A percentile compares a stretch with the other conserved stretches of the same genome.
These are phyloP conservation scores for Toxotes lorentzi DNA, from an alignment of 2,797 vertebrate species.

Conservation along the genomic window DNA sequence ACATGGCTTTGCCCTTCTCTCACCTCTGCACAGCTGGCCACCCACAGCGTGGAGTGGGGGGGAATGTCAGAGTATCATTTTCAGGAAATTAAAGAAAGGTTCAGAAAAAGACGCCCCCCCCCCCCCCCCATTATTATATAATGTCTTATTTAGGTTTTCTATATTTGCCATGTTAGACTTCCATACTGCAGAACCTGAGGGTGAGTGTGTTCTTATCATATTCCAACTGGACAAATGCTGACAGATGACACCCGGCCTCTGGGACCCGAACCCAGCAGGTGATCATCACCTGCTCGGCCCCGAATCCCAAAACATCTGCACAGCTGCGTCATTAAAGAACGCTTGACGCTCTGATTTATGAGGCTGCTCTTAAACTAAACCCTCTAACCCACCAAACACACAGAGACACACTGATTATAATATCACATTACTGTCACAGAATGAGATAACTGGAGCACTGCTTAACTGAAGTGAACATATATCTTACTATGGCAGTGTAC, in stretches of 20 bases:
- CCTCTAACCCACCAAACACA: constrained; percentile 16
- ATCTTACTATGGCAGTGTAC: background rate
- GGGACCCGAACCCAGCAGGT: constrained; percentile 38
- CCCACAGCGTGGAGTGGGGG: too few species aligned
- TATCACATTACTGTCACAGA: constrained; percentile 40
- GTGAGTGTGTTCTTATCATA: background rate
- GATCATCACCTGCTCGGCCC: constrained; percentile 11
- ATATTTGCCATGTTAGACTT: background rate
- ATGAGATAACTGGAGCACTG: constrained; percentile 38
- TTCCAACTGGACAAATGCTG: constrained; percentile 21
- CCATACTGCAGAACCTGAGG: background rate
- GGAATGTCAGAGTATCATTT: too few species aligned
- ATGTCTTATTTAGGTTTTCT: background rate
- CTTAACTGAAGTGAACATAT: constrained; percentile 18
- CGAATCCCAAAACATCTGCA: constrained; percentile 20
- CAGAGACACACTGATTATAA: background rate
- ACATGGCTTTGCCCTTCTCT: too few species aligned
- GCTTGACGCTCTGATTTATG: constrained; percentile 42
- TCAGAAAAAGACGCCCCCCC: too few species aligned
- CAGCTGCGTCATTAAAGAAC: constrained; percentile 39
- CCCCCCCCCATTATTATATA: background rate
- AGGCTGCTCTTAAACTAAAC: constrained; percentile 25
- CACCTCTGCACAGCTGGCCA: too few species aligned
- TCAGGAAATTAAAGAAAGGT: too few species aligned
- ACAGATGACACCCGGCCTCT: constrained; percentile 40